Percentiles rank a stretch among this genome's conserved stretches.
These are phyloP conservation scores for Macrosiphum euphorbiae DNA, from an alignment of 2,888 invertebrate genomes.

Conservation along the genomic window DNA sequence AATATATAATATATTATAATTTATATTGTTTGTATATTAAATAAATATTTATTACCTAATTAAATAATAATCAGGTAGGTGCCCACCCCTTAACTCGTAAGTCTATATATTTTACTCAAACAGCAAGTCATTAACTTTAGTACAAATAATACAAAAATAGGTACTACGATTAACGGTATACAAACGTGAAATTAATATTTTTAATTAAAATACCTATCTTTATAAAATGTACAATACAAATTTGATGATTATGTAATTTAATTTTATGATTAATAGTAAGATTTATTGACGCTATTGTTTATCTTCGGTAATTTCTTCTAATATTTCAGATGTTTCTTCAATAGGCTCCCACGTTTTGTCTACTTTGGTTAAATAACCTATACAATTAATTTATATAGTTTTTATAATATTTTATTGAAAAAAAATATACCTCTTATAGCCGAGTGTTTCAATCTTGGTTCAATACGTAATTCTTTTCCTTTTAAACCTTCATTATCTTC, in stretches of 20 bases:
- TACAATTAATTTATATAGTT: conserved; percentile 19
- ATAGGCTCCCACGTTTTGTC: conserved; percentile 58
- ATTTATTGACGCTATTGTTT: neutral
- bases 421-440: conserved; percentile 55
- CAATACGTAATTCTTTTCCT: conserved; percentile 57
- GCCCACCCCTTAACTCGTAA: neutral
- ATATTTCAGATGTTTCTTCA: conserved; percentile 57
- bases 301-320: conserved; percentile 49
- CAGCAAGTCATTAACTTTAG: neutral
- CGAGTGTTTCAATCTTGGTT: conserved; percentile 58
- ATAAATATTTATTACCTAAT: neutral
- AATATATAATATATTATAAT: neutral
- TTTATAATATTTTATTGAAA: neutral
- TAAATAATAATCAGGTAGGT: neutral
- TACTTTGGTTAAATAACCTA: conserved; percentile 56
- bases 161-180: neutral
- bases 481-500: conserved; percentile 52
- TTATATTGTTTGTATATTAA: neutral
- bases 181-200: neutral
- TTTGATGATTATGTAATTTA: neutral
- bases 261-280: neutral
- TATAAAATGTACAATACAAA: neutral
- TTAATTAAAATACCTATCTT: neutral
- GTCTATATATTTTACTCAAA: neutral
- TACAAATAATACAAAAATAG: neutral